Percentiles rank a stretch among this genome's conserved stretches.
Evolutionary conservation across 2,888 invertebrate species (phyloP).

Genomic region (Zeuzera pyrina): DNA sequence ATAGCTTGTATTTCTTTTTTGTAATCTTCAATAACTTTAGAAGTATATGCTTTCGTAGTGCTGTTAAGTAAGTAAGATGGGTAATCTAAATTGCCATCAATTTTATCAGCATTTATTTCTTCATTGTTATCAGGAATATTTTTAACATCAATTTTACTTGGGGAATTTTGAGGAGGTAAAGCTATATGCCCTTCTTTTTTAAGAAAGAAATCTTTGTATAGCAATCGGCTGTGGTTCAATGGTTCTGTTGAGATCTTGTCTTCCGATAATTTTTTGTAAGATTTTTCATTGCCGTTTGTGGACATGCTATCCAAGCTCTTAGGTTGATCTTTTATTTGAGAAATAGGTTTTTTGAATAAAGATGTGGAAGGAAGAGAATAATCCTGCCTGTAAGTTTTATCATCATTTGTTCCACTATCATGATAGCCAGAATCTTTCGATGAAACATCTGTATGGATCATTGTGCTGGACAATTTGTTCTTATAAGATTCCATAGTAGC

Average conservation of each 20-base stretch:
- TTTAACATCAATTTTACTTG: conserved; percentile 27
- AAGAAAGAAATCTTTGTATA: conserved; percentile 62
- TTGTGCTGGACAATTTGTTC: conserved; percentile 42
- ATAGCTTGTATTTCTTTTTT: conserved; percentile 66
- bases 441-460: conserved; percentile 47
- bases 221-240: conserved; percentile 55
- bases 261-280: conserved; percentile 31
- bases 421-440: conserved; percentile 64
- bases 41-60: conserved; percentile 62
- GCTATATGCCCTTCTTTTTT: conserved; percentile 55
- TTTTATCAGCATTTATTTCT: conserved; percentile 19
- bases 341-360: conserved; percentile 23
- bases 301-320: conserved; percentile 52
- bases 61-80: conserved; percentile 60
- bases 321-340: conserved; percentile 32
- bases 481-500: conserved; percentile 27
- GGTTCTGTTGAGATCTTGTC: conserved; percentile 44
- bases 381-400: conserved; percentile 36
- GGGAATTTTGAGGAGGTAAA: conserved; percentile 52
- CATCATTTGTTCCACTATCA: conserved; percentile 50
- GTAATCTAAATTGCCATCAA: conserved; percentile 39
- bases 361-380: conserved; percentile 47
- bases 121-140: conserved; percentile 3
- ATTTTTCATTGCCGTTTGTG: conserved; percentile 36
- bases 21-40: conserved; percentile 68